Percentiles rank a stretch among this genome's conserved stretches.
These are phyloP conservation scores for Scaptomyza flava DNA, from an alignment of 2,888 invertebrate genomes.

Conservation along the genomic window DNA sequence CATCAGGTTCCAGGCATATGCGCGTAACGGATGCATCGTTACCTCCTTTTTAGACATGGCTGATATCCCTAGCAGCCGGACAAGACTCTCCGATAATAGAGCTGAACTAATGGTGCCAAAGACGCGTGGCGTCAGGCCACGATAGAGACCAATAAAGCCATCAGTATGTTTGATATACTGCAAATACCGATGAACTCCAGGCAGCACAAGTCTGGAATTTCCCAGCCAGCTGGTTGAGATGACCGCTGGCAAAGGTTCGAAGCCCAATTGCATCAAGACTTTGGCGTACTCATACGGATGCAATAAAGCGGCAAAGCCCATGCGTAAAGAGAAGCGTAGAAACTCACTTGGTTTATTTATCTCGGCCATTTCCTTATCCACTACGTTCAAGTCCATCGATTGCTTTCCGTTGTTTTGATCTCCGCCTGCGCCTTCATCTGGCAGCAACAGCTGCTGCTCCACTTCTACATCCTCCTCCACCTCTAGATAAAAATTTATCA, in stretches of 20 bases:
- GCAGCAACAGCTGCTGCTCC: not conserved
- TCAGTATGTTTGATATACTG: slow-evolving; percentile 43
- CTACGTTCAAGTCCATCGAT: not conserved
- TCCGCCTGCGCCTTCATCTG: not conserved
- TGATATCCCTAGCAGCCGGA: slow-evolving; percentile 23
- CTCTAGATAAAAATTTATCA: not conserved
- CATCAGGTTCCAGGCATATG: slow-evolving; percentile 29
- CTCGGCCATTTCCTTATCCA: not conserved
- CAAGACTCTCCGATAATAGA: slow-evolving; percentile 20
- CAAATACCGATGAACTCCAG: slow-evolving; percentile 51
- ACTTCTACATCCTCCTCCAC: not conserved
- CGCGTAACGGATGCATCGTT: not conserved
- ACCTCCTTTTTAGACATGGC: not conserved
- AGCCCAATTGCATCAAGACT: slow-evolving; percentile 59
- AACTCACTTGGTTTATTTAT: slow-evolving; percentile 28
- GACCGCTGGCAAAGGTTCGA: slow-evolving; percentile 49
- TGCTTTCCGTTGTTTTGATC: not conserved
- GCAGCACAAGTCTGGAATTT: slow-evolving; percentile 21
- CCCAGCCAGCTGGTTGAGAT: slow-evolving; percentile 27
- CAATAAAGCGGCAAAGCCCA: slow-evolving; percentile 31
- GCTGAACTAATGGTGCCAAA: slow-evolving; percentile 14
- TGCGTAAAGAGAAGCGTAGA: slow-evolving; percentile 43
- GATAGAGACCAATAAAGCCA: slow-evolving; percentile 52
- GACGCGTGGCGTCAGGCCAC: slow-evolving; percentile 45
- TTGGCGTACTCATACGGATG: slow-evolving; percentile 59